Base-by-base conservation (phyloP, 2,888 invertebrate species). In the Anoncus sp. region DNA sequence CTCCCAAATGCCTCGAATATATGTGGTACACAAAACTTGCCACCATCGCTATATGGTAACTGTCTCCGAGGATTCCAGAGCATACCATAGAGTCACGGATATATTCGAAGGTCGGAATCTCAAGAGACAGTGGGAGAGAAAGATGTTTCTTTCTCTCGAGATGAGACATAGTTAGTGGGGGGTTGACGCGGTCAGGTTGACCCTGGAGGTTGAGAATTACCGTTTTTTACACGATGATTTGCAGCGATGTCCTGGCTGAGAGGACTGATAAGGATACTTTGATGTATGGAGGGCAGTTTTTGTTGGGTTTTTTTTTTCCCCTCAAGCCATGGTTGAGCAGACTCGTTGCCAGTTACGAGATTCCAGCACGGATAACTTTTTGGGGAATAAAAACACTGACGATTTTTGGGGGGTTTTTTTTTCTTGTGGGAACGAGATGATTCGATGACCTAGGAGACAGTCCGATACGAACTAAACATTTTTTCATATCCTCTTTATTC, bases 71-170 rank as follows among this genome's bases (percentile, higher is more conserved):
- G 49, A 60, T 49, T 55, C 59, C 40, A 27, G 27, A 24, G 53
- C 72, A 55, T 71, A 53, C 51, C 71, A 59, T 43, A 57, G 57
- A 63, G 53, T 14, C 24, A n/a, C 47, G 47, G 45, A 55, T 51
- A 31, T 31, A 31, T 31, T 51, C 73, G 67, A 77, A 77, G 77
- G 67, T 78, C 75, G 70, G 60, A 70, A 60, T 74, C 63, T 69
- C 57, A 49, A 24, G 60, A n/a, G n/a, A n/a, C n/a, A n/a, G n/a
- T n/a, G n/a, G n/a, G n/a, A 59, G 53, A 47, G 31, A 31, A 7
- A 31, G 31, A 31, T 3, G 7, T 31, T 5, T 75, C 24, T 24
- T 10, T 69, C 47, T 49, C 63, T 63, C 55, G 18, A 67, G 47
- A 69, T 76, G 71, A 38, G 60, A 49, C 47, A 31, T 40, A 24